phyloP scores from a whole-genome alignment of 2,797 vertebrate genomes.

The Hemibagrus guttatus region DNA sequence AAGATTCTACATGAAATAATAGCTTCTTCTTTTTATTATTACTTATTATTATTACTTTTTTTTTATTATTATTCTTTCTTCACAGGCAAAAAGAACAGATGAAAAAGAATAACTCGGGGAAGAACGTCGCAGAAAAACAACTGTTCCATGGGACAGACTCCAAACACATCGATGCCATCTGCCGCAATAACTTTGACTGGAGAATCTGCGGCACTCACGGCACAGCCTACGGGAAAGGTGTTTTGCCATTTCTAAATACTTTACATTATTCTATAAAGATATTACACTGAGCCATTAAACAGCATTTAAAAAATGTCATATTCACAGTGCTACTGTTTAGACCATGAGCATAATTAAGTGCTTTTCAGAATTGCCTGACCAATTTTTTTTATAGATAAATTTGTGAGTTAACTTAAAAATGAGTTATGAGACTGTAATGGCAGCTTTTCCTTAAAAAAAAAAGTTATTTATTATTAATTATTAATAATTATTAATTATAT shows the following conservation, averaged over 20 bases:
- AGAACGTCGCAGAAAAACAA: slow-evolving; percentile 69
- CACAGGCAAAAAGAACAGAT: slow-evolving; percentile 87
- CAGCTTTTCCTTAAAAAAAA: neutral
- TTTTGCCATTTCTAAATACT: neutral
- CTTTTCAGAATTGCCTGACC: neutral
- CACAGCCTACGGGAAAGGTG: slow-evolving; percentile 87
- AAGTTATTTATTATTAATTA: neutral
- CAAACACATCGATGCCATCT: slow-evolving; percentile 77
- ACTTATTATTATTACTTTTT: neutral
- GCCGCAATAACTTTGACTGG: slow-evolving; percentile 91
- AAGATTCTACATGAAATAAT: neutral
- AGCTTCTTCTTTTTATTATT: neutral
- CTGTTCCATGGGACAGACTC: slow-evolving; percentile 88
- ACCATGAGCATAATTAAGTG: neutral
- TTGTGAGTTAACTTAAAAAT: neutral
- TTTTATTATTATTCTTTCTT: neutral
- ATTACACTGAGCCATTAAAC: neutral
- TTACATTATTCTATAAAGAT: neutral
- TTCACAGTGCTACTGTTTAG: neutral
- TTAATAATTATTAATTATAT: no score
- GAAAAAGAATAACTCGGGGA: slow-evolving; percentile 76
- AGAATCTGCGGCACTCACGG: slow-evolving; percentile 86
- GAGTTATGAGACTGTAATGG: no score
- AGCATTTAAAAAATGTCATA: neutral
- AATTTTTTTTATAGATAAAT: neutral